Percentiles rank a stretch among this genome's conserved stretches.
Evolutionary conservation across 37 sponge, comb jelly and placozoan species (phyloP).

Genomic region (Amphimedon queenslandica): DNA sequence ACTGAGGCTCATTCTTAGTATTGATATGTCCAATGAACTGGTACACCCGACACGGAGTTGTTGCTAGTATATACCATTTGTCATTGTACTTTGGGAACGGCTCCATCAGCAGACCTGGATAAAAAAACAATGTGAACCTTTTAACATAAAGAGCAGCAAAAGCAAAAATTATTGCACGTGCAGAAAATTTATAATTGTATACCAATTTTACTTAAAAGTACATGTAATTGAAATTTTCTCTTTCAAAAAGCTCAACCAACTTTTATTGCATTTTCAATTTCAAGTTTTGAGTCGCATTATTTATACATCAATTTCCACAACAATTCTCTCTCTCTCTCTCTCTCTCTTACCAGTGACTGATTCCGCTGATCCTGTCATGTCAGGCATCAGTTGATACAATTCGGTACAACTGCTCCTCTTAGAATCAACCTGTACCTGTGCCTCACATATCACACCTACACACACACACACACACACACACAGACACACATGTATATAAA

Average conservation of each 20-base stretch:
- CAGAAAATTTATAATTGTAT: too few species aligned
- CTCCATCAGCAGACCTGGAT: slow-evolving; percentile 21
- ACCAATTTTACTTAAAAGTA: too few species aligned
- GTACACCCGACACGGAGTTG: slow-evolving; percentile 67
- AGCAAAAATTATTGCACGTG: too few species aligned
- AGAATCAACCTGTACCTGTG: slow-evolving; percentile 45
- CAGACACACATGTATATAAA: not conserved
- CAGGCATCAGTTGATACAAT: slow-evolving; percentile 39
- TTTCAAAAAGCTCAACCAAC: too few species aligned
- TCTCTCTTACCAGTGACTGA: slow-evolving; percentile 40
- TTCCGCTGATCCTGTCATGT: slow-evolving; percentile 38
- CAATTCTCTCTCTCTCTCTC: too few species aligned
- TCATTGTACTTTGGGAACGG: slow-evolving; percentile 21
- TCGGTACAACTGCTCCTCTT: slow-evolving; percentile 13
- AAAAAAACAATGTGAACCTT: too few species aligned
- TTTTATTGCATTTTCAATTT: too few species aligned
- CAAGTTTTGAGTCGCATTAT: too few species aligned
- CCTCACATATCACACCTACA: not conserved
- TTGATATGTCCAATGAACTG: slow-evolving; percentile 76
- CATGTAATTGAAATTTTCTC: too few species aligned
- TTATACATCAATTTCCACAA: too few species aligned
- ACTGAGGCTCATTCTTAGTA: slow-evolving; percentile 26
- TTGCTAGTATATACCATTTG: slow-evolving; percentile 23
- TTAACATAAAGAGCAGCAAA: too few species aligned
- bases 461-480: too few species aligned